phyloP scores from a whole-genome alignment of 1,140 invertebrate genomes.

The Drosophila mojavensis region DNA sequence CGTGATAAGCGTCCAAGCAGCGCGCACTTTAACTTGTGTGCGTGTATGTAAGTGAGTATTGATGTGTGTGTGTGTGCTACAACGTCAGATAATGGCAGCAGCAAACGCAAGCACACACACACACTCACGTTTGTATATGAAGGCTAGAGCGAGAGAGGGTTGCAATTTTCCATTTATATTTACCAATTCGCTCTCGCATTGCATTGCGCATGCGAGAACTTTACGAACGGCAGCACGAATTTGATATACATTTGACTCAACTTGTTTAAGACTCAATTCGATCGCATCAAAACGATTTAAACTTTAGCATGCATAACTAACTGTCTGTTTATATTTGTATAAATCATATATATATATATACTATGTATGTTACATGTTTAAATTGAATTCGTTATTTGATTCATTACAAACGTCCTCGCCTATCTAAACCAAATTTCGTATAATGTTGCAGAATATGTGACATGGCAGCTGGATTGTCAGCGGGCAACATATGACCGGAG shows the following conservation, averaged over 20 bases:
- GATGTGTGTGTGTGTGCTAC: constrained; percentile 7
- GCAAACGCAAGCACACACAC: constrained; percentile 1
- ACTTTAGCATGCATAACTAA: background rate
- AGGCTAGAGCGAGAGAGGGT: constrained; percentile 65
- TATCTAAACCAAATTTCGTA: constrained; percentile 63
- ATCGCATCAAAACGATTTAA: constrained; percentile 29
- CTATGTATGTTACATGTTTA: too few relatives aligned
- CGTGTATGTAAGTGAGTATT: background rate
- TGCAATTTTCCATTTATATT: constrained; percentile 21
- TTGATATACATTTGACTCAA: constrained; percentile 22
- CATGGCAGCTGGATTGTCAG: constrained; percentile 79
- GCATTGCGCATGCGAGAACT: constrained; percentile 73
- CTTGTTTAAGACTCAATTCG: constrained; percentile 12
- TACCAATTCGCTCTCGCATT: constrained; percentile 21
- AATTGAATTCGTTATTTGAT: background rate
- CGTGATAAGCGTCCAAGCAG: constrained; percentile 45
- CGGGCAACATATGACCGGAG: constrained; percentile 87
- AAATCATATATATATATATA: too few relatives aligned
- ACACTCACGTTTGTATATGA: constrained; percentile 10
- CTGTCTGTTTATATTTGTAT: background rate
- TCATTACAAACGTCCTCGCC: background rate
- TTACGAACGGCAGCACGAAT: constrained; percentile 52
- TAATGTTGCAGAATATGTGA: constrained; percentile 66
- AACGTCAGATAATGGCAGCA: constrained; percentile 38
- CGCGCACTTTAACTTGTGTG: constrained; percentile 47